Evolutionary conservation across 2,797 vertebrate species (phyloP).

Genomic region (Malurus splendens): DNA sequence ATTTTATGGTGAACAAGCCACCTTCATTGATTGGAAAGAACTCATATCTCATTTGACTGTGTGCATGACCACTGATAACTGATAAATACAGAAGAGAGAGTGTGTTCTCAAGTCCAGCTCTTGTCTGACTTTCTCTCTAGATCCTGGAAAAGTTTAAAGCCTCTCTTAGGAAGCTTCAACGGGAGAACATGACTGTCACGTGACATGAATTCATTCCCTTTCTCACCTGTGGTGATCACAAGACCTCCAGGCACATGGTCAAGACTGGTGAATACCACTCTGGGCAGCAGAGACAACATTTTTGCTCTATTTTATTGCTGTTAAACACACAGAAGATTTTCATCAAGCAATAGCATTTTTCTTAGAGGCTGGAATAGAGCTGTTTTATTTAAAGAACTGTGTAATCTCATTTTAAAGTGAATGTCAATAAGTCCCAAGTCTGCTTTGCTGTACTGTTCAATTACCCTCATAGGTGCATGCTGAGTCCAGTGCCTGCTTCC

Average conservation of each 20-base stretch:
- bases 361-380: neutral
- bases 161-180: neutral
- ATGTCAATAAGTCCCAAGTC: neutral
- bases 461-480: neutral
- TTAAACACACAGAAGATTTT: neutral
- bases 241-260: neutral
- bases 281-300: neutral
- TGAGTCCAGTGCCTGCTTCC: neutral
- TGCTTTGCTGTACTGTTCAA: neutral
- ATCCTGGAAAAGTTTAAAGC: neutral
- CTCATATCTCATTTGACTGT: rapidly evolving
- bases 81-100: neutral
- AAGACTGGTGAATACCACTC: neutral
- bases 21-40: neutral
- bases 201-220: neutral
- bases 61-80: neutral
- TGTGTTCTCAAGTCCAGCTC: neutral
- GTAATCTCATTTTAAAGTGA: neutral
- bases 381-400: neutral
- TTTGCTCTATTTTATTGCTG: neutral
- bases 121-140: neutral
- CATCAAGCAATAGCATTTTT: neutral
- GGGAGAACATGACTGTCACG: neutral
- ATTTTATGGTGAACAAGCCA: neutral
- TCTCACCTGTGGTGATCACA: neutral